phyloP scores from a whole-genome alignment of 2,888 invertebrate species.

The Eumacrocentrus americanus region DNA sequence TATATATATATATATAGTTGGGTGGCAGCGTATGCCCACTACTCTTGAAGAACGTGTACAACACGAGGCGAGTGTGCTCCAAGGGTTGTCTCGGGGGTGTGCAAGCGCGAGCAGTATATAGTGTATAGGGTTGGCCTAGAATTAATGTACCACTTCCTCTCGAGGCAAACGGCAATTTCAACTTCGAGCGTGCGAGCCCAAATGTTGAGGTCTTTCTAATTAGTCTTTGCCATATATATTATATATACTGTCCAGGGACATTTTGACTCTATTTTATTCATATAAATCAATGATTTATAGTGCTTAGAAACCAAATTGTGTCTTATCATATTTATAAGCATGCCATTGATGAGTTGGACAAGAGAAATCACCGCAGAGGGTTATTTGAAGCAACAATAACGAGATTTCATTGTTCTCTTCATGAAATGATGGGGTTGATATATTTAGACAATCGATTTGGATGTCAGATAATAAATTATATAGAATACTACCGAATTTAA shows the following conservation, averaged over 20 bases:
- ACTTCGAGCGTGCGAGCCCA: slow-evolving; percentile 8
- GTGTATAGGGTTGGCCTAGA: slow-evolving; percentile 49
- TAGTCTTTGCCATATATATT: slow-evolving; percentile 14
- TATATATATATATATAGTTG: slow-evolving; percentile 10
- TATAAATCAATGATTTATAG: too few species aligned
- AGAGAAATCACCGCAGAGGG: too few species aligned
- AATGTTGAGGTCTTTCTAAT: slow-evolving; percentile 18
- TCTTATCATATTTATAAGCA: too few species aligned
- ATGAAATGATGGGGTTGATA: too few species aligned
- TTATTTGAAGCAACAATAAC: too few species aligned
- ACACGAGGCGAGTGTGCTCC: slow-evolving; percentile 10
- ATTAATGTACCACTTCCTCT: slow-evolving; percentile 58
- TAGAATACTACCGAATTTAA: background rate
- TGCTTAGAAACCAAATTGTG: too few species aligned
- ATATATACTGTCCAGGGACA: too few species aligned
- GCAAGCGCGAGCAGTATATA: slow-evolving; percentile 6
- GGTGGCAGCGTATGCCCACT: slow-evolving; percentile 4
- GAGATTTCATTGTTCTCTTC: too few species aligned
- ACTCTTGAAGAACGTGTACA: slow-evolving; percentile 1
- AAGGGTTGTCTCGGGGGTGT: slow-evolving; percentile 16
- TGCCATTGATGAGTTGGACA: too few species aligned
- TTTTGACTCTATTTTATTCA: too few species aligned
- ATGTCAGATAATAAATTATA: background rate
- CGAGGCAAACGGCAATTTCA: slow-evolving; percentile 24
- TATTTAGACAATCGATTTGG: too few species aligned